A percentile compares a stretch with the other conserved stretches of the same genome.
phyloP scores from a whole-genome alignment of 2,797 vertebrate genomes.

The Cyprinella venusta region DNA sequence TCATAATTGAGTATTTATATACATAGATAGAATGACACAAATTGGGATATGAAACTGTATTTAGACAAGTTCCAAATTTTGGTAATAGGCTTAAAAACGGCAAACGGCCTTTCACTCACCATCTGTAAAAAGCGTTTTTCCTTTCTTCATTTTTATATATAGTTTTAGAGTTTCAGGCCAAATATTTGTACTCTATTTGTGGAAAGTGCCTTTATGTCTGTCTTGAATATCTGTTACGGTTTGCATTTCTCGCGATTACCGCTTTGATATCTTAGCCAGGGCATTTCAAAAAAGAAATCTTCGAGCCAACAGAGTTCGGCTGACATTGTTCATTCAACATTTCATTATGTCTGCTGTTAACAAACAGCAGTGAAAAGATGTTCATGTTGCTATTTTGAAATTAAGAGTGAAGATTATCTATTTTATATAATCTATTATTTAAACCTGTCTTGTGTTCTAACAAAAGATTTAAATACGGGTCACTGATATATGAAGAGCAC shows the following conservation, averaged over 20 bases:
- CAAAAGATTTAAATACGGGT: constrained; percentile 54
- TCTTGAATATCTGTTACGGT: constrained; percentile 11
- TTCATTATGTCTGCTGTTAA: background rate
- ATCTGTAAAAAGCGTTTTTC: background rate
- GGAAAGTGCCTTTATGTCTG: constrained; percentile 14
- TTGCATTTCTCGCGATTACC: background rate
- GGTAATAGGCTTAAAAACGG: background rate
- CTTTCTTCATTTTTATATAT: background rate
- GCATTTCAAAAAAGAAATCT: constrained; percentile 20
- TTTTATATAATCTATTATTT: constrained; percentile 7
- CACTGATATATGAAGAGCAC: constrained; percentile 58
- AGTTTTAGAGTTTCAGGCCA: background rate
- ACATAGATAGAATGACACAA: background rate
- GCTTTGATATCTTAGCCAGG: constrained; percentile 10
- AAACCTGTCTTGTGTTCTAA: constrained; percentile 27
- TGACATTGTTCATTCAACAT: background rate
- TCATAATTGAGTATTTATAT: too few species aligned
- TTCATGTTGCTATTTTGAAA: background rate
- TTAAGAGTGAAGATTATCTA: background rate
- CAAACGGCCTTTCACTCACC: background rate
- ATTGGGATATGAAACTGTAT: background rate
- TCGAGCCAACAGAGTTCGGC: background rate
- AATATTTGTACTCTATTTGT: constrained; percentile 1
- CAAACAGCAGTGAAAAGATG: background rate
- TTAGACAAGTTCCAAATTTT: background rate